phyloP scores from a whole-genome alignment of 1,140 invertebrate genomes.

The Lucilia sericata region DNA sequence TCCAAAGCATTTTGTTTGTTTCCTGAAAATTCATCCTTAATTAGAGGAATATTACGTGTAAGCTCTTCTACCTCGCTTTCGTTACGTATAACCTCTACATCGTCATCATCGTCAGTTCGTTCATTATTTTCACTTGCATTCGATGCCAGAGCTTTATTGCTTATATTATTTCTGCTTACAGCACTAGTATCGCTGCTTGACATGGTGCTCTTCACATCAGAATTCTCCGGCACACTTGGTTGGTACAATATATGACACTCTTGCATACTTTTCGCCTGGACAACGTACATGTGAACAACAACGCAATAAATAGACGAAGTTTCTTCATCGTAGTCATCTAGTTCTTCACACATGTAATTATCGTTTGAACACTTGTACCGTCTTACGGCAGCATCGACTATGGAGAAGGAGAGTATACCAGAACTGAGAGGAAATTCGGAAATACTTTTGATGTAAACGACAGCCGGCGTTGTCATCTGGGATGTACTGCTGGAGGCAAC shows the following conservation, averaged over 20 bases:
- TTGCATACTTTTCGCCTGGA: constrained; percentile 90
- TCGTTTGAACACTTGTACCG: constrained; percentile 69
- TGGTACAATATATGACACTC: constrained; percentile 85
- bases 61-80: constrained; percentile 42
- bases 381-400: constrained; percentile 79
- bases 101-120: constrained; percentile 32
- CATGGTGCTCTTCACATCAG: constrained; percentile 53
- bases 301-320: constrained; percentile 66
- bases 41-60: constrained; percentile 25
- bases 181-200: constrained; percentile 38
- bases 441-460: constrained; percentile 72
- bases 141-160: neutral
- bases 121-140: constrained; percentile 4
- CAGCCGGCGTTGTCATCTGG: constrained; percentile 31
- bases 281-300: constrained; percentile 82
- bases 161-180: constrained; percentile 26
- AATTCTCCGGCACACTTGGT: constrained; percentile 67
- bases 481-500: neutral
- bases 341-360: constrained; percentile 66
- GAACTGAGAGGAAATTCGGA: constrained; percentile 86
- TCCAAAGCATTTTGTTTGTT: constrained; percentile 39
- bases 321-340: constrained; percentile 68
- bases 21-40: constrained; percentile 35
- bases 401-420: constrained; percentile 87
- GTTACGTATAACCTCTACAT: constrained; percentile 41